phyloP scores from a whole-genome alignment of 1,140 invertebrate genomes.

The Lutraria rhynchaena region DNA sequence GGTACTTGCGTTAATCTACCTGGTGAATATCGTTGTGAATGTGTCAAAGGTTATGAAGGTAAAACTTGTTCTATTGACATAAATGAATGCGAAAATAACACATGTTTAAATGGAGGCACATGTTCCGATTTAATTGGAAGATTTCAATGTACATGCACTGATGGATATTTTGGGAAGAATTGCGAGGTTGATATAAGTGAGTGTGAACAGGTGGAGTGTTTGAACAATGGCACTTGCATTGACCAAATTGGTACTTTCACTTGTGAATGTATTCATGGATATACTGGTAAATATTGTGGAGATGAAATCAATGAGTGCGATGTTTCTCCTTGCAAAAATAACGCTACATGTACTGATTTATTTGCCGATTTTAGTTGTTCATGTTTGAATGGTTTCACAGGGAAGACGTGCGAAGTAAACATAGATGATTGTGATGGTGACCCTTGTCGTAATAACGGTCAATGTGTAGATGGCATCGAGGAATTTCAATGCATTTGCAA shows the following conservation, averaged over 20 bases:
- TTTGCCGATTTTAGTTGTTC: conserved; percentile 4
- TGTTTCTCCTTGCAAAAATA: neutral
- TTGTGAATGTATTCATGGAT: conserved; percentile 89
- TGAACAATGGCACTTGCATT: conserved; percentile 62
- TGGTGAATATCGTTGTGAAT: conserved; percentile 13
- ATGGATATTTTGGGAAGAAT: conserved; percentile 41
- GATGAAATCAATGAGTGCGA: conserved; percentile 29
- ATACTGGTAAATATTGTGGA: conserved; percentile 77
- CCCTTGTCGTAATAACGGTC: neutral
- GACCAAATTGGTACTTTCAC: conserved; percentile 10
- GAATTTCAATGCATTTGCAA: conserved; percentile 84
- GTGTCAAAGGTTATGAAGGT: neutral
- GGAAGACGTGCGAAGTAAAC: conserved; percentile 84
- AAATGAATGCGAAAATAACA: conserved; percentile 92
- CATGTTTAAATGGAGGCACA: conserved; percentile 92
- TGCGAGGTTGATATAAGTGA: conserved; percentile 61
- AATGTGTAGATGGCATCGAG: neutral
- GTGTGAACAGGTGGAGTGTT: conserved; percentile 60
- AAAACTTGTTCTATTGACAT: conserved; percentile 86
- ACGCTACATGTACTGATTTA: conserved; percentile 12
- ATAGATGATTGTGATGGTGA: conserved; percentile 31
- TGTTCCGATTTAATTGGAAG: conserved; percentile 35
- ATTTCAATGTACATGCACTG: conserved; percentile 42
- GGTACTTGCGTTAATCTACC: conserved; percentile 13
- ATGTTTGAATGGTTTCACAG: conserved; percentile 6